Percentiles rank a stretch among this genome's conserved stretches.
These are phyloP conservation scores for Melierax canorus DNA, from an alignment of 2,113 vertebrate species.

Conservation along the genomic window DNA sequence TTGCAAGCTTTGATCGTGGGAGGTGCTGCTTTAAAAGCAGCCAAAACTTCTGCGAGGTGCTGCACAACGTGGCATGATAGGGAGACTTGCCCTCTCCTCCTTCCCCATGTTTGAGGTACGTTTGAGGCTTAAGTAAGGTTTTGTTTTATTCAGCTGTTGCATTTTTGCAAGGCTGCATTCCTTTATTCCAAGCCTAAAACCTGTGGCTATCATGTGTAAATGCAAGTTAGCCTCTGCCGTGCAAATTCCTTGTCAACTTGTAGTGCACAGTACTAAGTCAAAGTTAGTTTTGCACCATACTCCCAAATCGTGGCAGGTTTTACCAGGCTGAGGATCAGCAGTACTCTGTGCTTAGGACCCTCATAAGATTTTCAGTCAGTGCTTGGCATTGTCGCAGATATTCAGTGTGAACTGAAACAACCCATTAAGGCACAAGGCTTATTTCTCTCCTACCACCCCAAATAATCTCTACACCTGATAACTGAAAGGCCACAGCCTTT, in stretches of 20 bases:
- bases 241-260: neutral
- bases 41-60: neutral
- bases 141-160: neutral
- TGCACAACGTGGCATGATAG: rapidly evolving
- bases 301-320: neutral
- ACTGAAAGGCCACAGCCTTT: neutral
- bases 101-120: rapidly evolving
- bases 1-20: neutral
- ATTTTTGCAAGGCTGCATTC: neutral
- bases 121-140: neutral
- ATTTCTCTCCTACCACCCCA: neutral
- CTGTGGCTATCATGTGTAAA: neutral
- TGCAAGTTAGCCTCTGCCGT: neutral
- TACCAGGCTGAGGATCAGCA: neutral
- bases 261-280: neutral
- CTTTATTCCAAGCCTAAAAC: neutral
- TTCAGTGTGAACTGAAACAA: neutral
- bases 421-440: neutral
- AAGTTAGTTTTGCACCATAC: neutral
- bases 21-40: neutral
- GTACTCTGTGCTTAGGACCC: neutral
- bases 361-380: neutral
- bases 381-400: neutral
- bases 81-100: neutral
- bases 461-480: neutral